phyloP scores from a whole-genome alignment of 2,888 invertebrate species.

The Slavum lentiscoides region DNA sequence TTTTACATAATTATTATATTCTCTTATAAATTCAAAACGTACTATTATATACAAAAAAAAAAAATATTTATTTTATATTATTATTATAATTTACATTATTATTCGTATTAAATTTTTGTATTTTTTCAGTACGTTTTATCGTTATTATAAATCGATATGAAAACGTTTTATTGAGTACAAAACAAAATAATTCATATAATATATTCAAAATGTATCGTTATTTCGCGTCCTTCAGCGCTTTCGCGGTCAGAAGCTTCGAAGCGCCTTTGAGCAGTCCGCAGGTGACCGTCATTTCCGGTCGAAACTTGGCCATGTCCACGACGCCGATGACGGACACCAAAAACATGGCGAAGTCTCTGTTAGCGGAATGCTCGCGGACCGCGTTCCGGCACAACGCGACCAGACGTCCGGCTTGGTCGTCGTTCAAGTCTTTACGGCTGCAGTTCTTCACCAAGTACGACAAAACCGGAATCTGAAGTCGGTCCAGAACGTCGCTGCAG shows the following conservation, averaged over 20 bases:
- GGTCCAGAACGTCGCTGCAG: background rate
- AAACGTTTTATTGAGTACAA: too few species aligned
- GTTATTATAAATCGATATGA: too few species aligned
- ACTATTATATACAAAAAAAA: too few species aligned
- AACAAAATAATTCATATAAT: too few species aligned
- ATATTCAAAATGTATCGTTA: background rate
- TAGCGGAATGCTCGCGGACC: background rate
- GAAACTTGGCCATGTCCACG: conserved; percentile 17
- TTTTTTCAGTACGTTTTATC: too few species aligned
- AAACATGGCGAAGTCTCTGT: conserved; percentile 29
- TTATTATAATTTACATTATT: too few species aligned
- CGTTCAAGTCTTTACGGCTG: background rate
- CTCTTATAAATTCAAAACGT: too few species aligned
- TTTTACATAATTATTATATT: too few species aligned
- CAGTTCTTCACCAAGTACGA: conserved; percentile 37
- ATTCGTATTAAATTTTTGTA: too few species aligned
- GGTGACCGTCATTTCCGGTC: conserved; percentile 3
- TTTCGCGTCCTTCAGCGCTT: conserved; percentile 41
- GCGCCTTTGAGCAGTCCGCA: conserved; percentile 29
- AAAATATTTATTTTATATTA: too few species aligned
- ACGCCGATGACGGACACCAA: conserved; percentile 17
- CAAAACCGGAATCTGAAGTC: conserved; percentile 17
- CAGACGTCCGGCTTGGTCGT: conserved; percentile 1
- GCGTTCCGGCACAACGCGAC: conserved; percentile 25
- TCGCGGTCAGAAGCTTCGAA: conserved; percentile 26